Conservation (phyloP, 2,888 invertebrate species). For the Alsophila aescularia region DNA sequence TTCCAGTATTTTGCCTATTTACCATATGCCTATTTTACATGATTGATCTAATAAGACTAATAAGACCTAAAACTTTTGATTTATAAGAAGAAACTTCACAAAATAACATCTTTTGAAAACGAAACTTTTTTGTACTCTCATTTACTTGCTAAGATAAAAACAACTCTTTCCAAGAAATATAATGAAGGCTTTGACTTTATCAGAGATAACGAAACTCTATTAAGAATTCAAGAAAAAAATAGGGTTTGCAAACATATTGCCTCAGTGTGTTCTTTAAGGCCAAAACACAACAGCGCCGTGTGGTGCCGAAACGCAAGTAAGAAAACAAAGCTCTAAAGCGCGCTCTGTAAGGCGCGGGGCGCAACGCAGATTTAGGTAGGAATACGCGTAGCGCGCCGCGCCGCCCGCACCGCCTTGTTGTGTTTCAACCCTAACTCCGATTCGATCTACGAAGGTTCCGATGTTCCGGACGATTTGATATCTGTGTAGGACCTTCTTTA, state of each 20-base stretch:
- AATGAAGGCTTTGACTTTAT: background rate
- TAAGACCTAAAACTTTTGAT: too few relatives aligned
- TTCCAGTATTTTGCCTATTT: too few relatives aligned
- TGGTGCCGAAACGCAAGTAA: too few relatives aligned
- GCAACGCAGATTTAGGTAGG: too few relatives aligned
- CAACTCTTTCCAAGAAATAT: background rate
- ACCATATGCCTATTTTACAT: too few relatives aligned
- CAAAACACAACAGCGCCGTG: too few relatives aligned
- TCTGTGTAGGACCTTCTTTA: slow-evolving; percentile 66
- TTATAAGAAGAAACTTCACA: too few relatives aligned
- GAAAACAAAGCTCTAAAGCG: too few relatives aligned
- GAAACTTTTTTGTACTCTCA: background rate
- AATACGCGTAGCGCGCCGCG: too few relatives aligned
- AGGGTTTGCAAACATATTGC: background rate
- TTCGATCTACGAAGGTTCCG: slow-evolving; percentile 62
- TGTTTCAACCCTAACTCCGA: slow-evolving; percentile 33
- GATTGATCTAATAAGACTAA: too few relatives aligned
- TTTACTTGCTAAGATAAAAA: background rate
- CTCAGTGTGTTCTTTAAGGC: slow-evolving; percentile 30
- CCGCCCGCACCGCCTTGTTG: too few relatives aligned
- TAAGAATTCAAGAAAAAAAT: background rate
- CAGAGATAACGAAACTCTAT: background rate
- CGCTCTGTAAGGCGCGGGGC: too few relatives aligned
- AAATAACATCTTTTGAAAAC: background rate
- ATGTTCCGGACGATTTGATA: slow-evolving; percentile 58